Conservation (phyloP, 2,888 invertebrate genomes). For the Brachypterus glaber region DNA sequence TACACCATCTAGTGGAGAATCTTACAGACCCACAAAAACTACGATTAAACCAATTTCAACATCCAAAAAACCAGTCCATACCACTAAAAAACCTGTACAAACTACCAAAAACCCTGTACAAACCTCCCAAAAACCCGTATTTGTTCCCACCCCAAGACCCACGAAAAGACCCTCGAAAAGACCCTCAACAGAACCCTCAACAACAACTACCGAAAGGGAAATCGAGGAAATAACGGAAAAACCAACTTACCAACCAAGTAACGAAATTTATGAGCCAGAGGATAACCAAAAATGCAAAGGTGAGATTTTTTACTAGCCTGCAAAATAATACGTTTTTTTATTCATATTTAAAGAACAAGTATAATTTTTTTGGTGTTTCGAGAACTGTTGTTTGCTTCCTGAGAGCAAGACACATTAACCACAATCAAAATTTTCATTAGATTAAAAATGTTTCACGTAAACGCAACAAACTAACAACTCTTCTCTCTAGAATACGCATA, state of each 20-base stretch:
- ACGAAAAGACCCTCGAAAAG: constrained; percentile 14
- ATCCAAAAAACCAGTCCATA: constrained; percentile 9
- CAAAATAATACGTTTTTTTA: too few species aligned
- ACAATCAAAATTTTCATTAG: too few species aligned
- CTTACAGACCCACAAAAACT: constrained; percentile 23
- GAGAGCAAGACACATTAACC: too few species aligned
- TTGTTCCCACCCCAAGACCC: not conserved
- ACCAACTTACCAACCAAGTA: too few species aligned
- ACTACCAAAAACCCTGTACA: constrained; percentile 1
- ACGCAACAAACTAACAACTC: too few species aligned
- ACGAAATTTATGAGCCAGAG: constrained; percentile 25
- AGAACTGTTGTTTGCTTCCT: too few species aligned
- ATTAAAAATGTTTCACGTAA: too few species aligned
- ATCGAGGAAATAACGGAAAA: not conserved
- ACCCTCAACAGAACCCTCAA: constrained; percentile 7
- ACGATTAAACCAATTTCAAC: constrained; percentile 28
- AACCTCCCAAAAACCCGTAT: not conserved
- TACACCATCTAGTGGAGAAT: constrained; percentile 37
- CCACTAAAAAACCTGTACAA: constrained; percentile 12
- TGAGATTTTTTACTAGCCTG: too few species aligned
- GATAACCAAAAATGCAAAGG: constrained; percentile 42
- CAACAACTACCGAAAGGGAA: constrained; percentile 10
- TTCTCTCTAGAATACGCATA: too few species aligned
- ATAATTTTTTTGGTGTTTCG: too few species aligned
- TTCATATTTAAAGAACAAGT: too few species aligned